phyloP scores from a whole-genome alignment of 1,140 invertebrate genomes.

The Drosophila mauritiana region DNA sequence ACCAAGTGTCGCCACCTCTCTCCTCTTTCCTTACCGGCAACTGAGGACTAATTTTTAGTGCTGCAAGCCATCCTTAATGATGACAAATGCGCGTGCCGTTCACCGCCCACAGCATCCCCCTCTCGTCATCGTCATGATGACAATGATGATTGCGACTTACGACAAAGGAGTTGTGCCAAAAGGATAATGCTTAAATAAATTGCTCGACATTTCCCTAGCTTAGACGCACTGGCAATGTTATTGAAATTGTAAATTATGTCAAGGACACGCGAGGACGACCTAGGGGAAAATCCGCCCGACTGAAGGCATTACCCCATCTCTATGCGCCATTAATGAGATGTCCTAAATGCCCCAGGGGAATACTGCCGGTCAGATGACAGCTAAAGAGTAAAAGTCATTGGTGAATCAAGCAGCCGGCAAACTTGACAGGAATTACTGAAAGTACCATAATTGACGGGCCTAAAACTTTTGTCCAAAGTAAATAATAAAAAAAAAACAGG shows the following conservation, averaged over 20 bases:
- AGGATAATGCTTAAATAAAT: slow-evolving; percentile 73
- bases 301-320: slow-evolving; percentile 1
- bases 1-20: slow-evolving; percentile 10
- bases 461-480: slow-evolving; percentile 45
- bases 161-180: slow-evolving; percentile 59
- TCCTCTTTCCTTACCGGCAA: not conserved
- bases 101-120: not conserved
- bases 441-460: slow-evolving; percentile 66
- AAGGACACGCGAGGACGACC: slow-evolving; percentile 58
- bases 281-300: not conserved
- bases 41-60: slow-evolving; percentile 64
- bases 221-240: slow-evolving; percentile 49
- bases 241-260: slow-evolving; percentile 83
- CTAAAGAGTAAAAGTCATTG: slow-evolving; percentile 78
- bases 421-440: slow-evolving; percentile 13
- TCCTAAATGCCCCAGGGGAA: slow-evolving; percentile 48
- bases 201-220: slow-evolving; percentile 41
- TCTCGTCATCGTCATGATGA: slow-evolving; percentile 29
- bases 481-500: not conserved
- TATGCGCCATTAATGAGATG: slow-evolving; percentile 28
- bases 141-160: slow-evolving; percentile 62
- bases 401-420: slow-evolving; percentile 43
- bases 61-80: slow-evolving; percentile 67
- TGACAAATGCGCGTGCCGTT: slow-evolving; percentile 67
- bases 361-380: slow-evolving; percentile 57